Evolutionary conservation across 2,888 invertebrate species (phyloP).

Genomic region (Agrilus biguttatus): DNA sequence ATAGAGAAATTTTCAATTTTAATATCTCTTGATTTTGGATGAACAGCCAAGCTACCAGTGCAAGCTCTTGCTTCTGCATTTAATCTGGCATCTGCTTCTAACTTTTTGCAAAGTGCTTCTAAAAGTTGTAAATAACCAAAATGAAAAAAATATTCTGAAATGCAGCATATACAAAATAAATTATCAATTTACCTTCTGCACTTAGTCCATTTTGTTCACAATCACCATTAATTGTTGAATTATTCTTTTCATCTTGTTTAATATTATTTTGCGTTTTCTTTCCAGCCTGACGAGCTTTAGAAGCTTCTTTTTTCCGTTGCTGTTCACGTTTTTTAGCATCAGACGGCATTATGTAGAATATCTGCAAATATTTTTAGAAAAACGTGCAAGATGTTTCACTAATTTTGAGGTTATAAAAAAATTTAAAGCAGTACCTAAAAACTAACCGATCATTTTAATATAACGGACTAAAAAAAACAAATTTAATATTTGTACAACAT

Average conservation of each 20-base stretch:
- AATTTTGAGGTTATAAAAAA: too few species aligned
- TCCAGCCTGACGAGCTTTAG: constrained; percentile 49
- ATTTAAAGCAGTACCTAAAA: too few species aligned
- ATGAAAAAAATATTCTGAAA: constrained; percentile 1
- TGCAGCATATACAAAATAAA: not conserved
- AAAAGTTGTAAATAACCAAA: constrained; percentile 16
- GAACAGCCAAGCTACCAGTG: constrained; percentile 89
- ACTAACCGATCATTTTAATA: too few species aligned
- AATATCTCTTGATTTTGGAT: constrained; percentile 89
- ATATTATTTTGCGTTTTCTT: constrained; percentile 26
- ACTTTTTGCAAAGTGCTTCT: constrained; percentile 74
- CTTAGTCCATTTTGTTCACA: constrained; percentile 42
- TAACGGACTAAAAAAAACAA: too few species aligned
- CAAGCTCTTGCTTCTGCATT: constrained; percentile 88
- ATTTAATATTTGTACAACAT: too few species aligned
- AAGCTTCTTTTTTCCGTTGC: constrained; percentile 93
- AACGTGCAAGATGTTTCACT: too few species aligned
- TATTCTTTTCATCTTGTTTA: constrained; percentile 28
- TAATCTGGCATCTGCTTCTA: constrained; percentile 82
- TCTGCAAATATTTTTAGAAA: too few species aligned
- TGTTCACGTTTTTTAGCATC: constrained; percentile 97
- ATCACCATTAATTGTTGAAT: constrained; percentile 20
- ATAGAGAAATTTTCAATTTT: constrained; percentile 95
- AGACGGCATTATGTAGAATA: constrained; percentile 67
- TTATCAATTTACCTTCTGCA: constrained; percentile 46